Base-by-base conservation (phyloP, 2,113 vertebrate genomes). In the Anseranas semipalmata region DNA sequence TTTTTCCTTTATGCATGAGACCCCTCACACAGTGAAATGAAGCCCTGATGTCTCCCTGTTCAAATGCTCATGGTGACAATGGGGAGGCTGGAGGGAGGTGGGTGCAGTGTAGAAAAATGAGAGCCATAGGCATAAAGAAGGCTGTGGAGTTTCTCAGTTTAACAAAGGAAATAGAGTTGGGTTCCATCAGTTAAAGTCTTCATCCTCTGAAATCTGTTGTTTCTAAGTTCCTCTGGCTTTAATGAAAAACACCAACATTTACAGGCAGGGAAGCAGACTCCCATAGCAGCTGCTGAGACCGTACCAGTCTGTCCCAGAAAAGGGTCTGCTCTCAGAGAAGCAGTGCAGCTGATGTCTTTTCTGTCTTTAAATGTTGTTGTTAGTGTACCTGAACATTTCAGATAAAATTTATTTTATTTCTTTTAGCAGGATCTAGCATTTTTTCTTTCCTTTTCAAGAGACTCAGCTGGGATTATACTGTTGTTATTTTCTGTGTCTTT, bases 81-180 rank as follows among this genome's bases (percentile, higher is more conserved):
- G 87, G 66, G 39, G 89, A 62, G 62, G 59, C 58, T 59, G 62
- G 88, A 50, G 41, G 1, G 20, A 67, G 72, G 59, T 76, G 78
- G 53, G 30, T 0, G 4, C 63, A 25, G n/a, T 6, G 6, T 2
- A 1, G 78, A 4, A 28, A 39, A 66, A 10, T 6, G 41, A 84
- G 39, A 66, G 28, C 25, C 39, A 30, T 0, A 18, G 30, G 19
- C 30, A 60, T 9, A 32, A 71, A 32, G 60, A 71, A 67, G 28
- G n/a, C 41, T 50, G 67, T 63, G 22, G 10, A n/a, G 50, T 41
- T 84, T 74, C 32, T 75, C 60, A 14, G 28, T 19, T 48, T 66
- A 45, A 58, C 45, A 77, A 33, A 75, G 9, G 43, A 88, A 83
- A 12, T 63, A 8, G 4, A 27, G 7, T 7, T 5, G 4, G 3